Base-by-base conservation (phyloP, 2,113 vertebrate genomes). In the Lepisosteus osseus region DNA sequence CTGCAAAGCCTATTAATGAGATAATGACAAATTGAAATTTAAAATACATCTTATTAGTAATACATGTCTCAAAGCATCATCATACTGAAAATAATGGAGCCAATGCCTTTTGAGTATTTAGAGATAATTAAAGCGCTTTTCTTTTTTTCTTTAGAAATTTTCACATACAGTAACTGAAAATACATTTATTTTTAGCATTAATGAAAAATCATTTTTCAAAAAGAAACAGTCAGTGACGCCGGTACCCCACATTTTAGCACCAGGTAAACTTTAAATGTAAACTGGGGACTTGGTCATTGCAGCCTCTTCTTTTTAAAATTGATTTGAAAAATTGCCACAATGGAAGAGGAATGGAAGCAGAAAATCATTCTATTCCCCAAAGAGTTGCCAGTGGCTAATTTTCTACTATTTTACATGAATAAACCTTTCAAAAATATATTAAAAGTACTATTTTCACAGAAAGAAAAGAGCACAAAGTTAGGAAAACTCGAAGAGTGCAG, bases 391-490 rank as follows among this genome's bases (percentile, higher is more conserved):
- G 78, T 77, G 63, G 7, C 54, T 57, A 72, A 67, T 72, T 13
- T 59, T 43, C 65, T 64, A 71, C 13, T 55, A 61, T 40, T 51
- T 13, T 55, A 68, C n/a, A 59, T 59, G 13, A 59, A 29, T 8
- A 13, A 17, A 12, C 17, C 29, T 68, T 68, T 40, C 8, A 54
- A 29, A 55, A 11, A 41, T 68, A 57, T 77, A 47, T n/a, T 78
- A 56, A 65, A 81, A 80, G 51, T 74, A 44, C 71, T 80, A 78
- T 76, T 83, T 75, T 74, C 76, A 86, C 83, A 89, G 86, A 88
- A 89, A 89, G 87, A 88, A 88, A 88, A 89, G 83, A 85, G 82
- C 78, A 87, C 29, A 29, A 29, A 29, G 80, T 86, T 83, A 86
- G 78, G 29, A 73, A 76, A 63, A 78, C 67, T 77, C 84, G 78